These are phyloP conservation scores for Edolisoma coerulescens DNA, from an alignment of 2,113 vertebrate species.

Conservation along the genomic window DNA sequence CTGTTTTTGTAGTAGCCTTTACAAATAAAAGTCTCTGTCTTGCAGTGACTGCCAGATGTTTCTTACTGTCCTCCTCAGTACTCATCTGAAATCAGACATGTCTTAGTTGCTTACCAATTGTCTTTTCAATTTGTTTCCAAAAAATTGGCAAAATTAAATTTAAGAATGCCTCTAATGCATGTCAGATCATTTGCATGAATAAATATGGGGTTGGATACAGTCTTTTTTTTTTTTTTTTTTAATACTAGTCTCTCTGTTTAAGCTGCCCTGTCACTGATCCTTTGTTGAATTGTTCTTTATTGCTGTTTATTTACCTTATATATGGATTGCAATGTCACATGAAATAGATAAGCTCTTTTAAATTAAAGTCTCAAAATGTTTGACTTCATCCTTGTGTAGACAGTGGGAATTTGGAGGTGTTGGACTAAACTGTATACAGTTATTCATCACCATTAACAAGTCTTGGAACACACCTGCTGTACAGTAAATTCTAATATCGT, in stretches of 20 bases:
- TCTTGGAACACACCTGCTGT: not conserved
- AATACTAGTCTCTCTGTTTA: not conserved
- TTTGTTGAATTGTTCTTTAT: not conserved
- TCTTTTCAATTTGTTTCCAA: not conserved
- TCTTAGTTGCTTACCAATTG: not conserved
- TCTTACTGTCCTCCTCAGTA: not conserved
- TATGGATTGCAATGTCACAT: not conserved
- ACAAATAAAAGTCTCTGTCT: not conserved
- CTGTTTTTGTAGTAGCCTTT: not conserved
- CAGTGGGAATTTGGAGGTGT: not conserved
- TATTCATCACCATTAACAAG: not conserved
- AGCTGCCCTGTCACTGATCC: not conserved
- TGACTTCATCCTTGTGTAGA: not conserved
- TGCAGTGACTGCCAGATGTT: not conserved
- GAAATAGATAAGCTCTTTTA: slow-evolving; percentile 3
- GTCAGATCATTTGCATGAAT: not conserved
- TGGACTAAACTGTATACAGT: not conserved
- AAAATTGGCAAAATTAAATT: not conserved
- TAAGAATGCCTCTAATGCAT: not conserved
- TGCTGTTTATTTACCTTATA: not conserved
- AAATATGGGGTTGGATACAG: not conserved
- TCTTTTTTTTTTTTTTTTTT: too few species aligned
- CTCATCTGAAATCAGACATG: not conserved
- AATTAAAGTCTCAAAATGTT: slow-evolving; percentile 7
- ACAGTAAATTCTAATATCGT: not conserved